Percentiles rank a stretch among this genome's conserved stretches.
Evolutionary conservation across 2,113 vertebrate species (phyloP).

Genomic region (Strigops habroptila): DNA sequence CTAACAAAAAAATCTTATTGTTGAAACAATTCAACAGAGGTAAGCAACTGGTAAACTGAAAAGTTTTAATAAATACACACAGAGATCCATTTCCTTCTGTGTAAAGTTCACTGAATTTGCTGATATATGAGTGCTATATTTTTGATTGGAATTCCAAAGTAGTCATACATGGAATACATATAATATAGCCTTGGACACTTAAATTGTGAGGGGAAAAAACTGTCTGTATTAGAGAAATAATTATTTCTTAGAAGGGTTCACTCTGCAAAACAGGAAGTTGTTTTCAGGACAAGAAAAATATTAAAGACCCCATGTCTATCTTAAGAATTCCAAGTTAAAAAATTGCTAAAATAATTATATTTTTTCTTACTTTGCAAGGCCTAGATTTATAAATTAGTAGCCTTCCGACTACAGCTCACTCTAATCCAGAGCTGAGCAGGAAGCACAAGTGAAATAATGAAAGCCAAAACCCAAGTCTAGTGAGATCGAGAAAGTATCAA

Average conservation of each 20-base stretch:
- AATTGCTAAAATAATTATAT: not conserved
- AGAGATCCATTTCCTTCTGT: not conserved
- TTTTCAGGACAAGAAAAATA: not conserved
- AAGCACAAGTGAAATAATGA: not conserved
- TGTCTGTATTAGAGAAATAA: not conserved
- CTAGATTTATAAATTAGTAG: not conserved
- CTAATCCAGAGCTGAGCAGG: not conserved
- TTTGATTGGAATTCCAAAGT: not conserved
- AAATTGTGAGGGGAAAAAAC: not conserved
- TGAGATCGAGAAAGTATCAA: not conserved
- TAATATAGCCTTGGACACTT: not conserved
- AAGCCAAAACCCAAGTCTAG: not conserved
- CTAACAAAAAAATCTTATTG: not conserved
- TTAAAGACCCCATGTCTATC: not conserved
- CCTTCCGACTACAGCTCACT: not conserved
- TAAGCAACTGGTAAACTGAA: slow-evolving; percentile 44
- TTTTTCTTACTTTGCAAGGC: not conserved
- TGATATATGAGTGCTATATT: not conserved
- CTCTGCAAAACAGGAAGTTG: not conserved
- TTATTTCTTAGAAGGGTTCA: not conserved
- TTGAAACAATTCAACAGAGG: not conserved
- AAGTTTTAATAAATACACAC: slow-evolving; percentile 7
- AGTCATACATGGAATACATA: not conserved
- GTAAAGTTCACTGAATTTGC: not conserved
- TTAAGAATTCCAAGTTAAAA: not conserved